phyloP scores from a whole-genome alignment of 2,797 vertebrate genomes.

The Phataginus tricuspis region DNA sequence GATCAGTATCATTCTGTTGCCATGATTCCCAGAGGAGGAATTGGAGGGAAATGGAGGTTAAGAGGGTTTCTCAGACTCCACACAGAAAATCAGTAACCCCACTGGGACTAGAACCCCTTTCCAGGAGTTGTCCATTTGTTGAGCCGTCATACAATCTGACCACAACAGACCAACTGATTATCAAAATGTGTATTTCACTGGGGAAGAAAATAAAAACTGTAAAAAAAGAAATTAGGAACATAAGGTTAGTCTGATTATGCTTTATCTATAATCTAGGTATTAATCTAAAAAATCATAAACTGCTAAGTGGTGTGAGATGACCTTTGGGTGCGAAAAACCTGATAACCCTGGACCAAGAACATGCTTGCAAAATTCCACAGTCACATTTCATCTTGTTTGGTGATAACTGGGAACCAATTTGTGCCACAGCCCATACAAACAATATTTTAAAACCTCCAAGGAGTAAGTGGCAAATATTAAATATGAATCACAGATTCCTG shows the following conservation, averaged over 20 bases:
- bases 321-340: constrained; percentile 36
- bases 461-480: constrained; percentile 44
- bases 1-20: background rate
- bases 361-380: background rate
- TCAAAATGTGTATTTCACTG: background rate
- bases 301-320: background rate
- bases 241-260: background rate
- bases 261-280: background rate
- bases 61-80: constrained; percentile 37
- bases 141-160: background rate
- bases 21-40: background rate
- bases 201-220: background rate
- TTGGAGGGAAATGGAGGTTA: background rate
- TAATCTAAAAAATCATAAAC: constrained; percentile 37
- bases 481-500: background rate
- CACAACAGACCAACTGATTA: background rate
- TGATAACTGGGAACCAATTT: constrained; percentile 36
- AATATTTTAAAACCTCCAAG: constrained; percentile 15
- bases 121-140: background rate
- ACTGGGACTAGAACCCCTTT: background rate
- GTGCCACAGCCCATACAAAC: constrained; percentile 13
- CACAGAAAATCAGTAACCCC: background rate
- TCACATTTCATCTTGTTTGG: background rate
- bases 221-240: constrained; percentile 1
- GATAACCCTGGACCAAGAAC: constrained; percentile 30